These are phyloP conservation scores for Drosophila demipolita DNA, from an alignment of 2,888 invertebrate genomes.

Conservation along the genomic window DNA sequence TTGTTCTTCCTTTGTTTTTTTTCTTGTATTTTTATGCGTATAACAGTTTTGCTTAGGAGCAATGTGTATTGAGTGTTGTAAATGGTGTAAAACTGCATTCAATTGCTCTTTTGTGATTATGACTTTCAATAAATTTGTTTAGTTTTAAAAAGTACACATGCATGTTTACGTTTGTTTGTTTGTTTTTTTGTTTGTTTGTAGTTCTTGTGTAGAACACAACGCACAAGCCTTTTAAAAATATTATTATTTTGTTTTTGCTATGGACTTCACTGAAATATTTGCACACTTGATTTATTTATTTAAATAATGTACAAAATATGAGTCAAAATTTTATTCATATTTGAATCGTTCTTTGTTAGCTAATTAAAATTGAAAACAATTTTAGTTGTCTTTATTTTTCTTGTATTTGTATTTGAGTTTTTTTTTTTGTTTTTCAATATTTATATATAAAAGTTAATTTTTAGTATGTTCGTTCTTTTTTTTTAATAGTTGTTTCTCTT, in stretches of 20 bases:
- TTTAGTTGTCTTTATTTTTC: slow-evolving; percentile 40
- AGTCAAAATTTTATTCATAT: slow-evolving; percentile 50
- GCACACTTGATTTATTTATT: slow-evolving; percentile 31
- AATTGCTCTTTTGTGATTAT: slow-evolving; percentile 41
- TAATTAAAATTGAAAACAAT: slow-evolving; percentile 75
- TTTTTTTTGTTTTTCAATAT: slow-evolving; percentile 22
- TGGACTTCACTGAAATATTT: slow-evolving; percentile 54
- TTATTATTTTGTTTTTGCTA: slow-evolving; percentile 19
- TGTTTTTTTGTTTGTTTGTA: slow-evolving; percentile 21
- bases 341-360: slow-evolving; percentile 21
- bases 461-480: slow-evolving; percentile 33
- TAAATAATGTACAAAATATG: slow-evolving; percentile 57
- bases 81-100: slow-evolving; percentile 50
- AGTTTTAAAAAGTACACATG: slow-evolving; percentile 49
- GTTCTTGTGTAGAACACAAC: slow-evolving; percentile 59
- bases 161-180: slow-evolving; percentile 27
- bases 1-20: slow-evolving; percentile 2
- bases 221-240: slow-evolving; percentile 70
- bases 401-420: slow-evolving; percentile 16
- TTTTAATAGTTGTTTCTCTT: slow-evolving; percentile 56
- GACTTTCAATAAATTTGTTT: slow-evolving; percentile 47
- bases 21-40: slow-evolving; percentile 55
- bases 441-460: slow-evolving; percentile 64
- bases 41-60: slow-evolving; percentile 51
- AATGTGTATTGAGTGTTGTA: slow-evolving; percentile 38